Conservation (phyloP, 2,797 vertebrate species). For the Dryobates pubescens region DNA sequence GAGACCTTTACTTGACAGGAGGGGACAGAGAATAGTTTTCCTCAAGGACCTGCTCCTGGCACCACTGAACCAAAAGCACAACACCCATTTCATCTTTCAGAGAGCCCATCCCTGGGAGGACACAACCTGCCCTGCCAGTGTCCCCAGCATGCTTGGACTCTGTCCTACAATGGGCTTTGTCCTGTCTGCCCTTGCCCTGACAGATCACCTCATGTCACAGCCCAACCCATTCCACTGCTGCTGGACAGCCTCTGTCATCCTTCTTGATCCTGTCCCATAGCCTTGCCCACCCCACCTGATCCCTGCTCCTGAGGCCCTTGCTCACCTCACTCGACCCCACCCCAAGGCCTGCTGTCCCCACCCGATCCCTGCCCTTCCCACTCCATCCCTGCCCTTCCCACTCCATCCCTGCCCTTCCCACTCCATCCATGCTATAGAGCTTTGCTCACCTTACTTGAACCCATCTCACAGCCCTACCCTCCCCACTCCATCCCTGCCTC, state of each 20-base stretch:
- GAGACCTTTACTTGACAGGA: fast-evolving
- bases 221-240: too few relatives aligned
- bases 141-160: neutral
- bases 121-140: neutral
- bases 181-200: neutral
- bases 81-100: neutral
- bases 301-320: too few relatives aligned
- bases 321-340: neutral
- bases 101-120: neutral
- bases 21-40: neutral
- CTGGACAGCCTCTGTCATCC: neutral
- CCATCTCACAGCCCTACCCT: neutral
- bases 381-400: neutral
- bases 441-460: fast-evolving
- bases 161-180: fast-evolving
- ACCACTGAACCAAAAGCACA: neutral
- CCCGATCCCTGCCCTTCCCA: neutral
- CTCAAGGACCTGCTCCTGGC: neutral
- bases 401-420: neutral
- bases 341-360: neutral
- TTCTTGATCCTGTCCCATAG: too few relatives aligned
- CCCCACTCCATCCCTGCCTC: too few relatives aligned
- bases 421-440: too few relatives aligned
- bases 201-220: neutral
- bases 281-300: too few relatives aligned